phyloP scores from a whole-genome alignment of 37 sponge, comb jelly and placozoan species.

The Spongilla lacustris region DNA sequence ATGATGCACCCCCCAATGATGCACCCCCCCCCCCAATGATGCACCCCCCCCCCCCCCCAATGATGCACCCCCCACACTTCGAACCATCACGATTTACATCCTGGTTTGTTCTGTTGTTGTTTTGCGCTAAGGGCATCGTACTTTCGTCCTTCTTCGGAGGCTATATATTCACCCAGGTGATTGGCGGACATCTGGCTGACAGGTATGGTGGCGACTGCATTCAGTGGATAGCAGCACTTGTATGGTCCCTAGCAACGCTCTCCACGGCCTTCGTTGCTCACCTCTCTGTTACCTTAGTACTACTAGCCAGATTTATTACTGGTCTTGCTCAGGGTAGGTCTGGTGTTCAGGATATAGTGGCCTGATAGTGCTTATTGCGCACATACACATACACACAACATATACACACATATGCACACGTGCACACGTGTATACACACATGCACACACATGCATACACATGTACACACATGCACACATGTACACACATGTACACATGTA shows the following conservation, averaged over 20 bases:
- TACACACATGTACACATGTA: not conserved
- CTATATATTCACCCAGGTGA: constrained; percentile 27
- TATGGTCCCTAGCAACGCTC: constrained; percentile 38
- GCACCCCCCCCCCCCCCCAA: too few relatives aligned
- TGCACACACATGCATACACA: too few relatives aligned
- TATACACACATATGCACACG: not conserved
- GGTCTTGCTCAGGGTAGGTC: constrained; percentile 52
- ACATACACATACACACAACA: not conserved
- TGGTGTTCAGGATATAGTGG: not conserved
- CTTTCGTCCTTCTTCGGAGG: constrained; percentile 58
- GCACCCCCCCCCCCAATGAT: too few relatives aligned
- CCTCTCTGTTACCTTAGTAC: not conserved
- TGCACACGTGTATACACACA: not conserved
- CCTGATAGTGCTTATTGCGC: not conserved
- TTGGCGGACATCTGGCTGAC: constrained; percentile 23
- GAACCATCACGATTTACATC: too few relatives aligned
- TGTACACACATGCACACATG: not conserved
- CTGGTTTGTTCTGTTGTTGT: too few relatives aligned
- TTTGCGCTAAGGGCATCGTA: constrained; percentile 23
- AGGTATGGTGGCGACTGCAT: constrained; percentile 43
- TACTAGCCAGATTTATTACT: constrained; percentile 23
- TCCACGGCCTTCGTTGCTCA: not conserved
- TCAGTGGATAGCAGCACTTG: constrained; percentile 27
- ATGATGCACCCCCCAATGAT: too few relatives aligned
- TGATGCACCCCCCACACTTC: not conserved